Percentiles rank a stretch among this genome's conserved stretches.
Conservation (phyloP, 2,113 vertebrate genomes). For the Cyanistes caeruleus region DNA sequence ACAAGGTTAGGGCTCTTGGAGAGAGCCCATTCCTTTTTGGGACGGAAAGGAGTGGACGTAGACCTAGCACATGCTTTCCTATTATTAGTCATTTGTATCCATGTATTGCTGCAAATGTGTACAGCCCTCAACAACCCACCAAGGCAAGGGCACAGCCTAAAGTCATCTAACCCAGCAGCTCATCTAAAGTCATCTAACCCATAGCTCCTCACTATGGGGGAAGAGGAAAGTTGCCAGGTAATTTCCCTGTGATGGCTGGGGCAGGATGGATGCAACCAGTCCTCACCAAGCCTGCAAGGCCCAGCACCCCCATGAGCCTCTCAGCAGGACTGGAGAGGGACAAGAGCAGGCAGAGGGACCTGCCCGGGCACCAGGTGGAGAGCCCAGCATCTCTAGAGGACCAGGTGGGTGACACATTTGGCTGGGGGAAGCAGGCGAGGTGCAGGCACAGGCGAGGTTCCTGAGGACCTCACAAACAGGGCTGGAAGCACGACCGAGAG, state of each 20-base stretch:
- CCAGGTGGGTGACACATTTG: neutral
- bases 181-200: neutral
- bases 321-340: neutral
- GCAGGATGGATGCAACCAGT: neutral
- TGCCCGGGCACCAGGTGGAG: neutral
- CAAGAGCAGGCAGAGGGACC: neutral
- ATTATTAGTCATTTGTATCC: constrained; percentile 56
- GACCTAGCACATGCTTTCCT: constrained; percentile 47
- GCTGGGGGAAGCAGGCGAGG: neutral
- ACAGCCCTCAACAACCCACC: neutral
- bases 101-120: neutral
- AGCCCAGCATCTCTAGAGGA: neutral
- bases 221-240: neutral
- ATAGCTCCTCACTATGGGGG: accelerated
- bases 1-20: constrained; percentile 58
- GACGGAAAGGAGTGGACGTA: constrained; percentile 52
- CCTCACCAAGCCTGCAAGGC: neutral
- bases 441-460: neutral
- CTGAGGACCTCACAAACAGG: neutral
- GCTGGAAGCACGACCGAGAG: constrained; percentile 19
- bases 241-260: accelerated
- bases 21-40: constrained; percentile 53
- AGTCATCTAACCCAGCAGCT: neutral
- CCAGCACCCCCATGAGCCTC: neutral
- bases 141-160: neutral